Conservation (phyloP, 2,888 invertebrate species). For the Acanthosoma haemorrhoidale region DNA sequence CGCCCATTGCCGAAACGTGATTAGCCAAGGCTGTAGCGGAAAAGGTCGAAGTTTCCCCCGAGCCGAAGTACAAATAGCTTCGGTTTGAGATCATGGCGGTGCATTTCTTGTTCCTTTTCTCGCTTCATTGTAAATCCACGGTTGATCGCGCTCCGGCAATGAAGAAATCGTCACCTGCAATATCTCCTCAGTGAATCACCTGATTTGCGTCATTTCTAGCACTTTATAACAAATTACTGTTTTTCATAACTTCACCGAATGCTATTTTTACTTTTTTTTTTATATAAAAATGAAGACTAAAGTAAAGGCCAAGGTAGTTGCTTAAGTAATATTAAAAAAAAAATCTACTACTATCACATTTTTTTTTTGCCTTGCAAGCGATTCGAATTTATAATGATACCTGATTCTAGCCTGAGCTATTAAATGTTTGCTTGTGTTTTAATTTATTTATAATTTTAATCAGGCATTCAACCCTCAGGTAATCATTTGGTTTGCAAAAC, state of each 20-base stretch:
- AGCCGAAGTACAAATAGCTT: not conserved
- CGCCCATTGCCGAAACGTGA: constrained; percentile 19
- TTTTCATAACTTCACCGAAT: not conserved
- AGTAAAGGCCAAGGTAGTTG: too few relatives aligned
- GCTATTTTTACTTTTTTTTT: too few relatives aligned
- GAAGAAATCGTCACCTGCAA: too few relatives aligned
- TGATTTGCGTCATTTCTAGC: not conserved
- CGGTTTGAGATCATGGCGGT: not conserved
- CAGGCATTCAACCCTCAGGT: too few relatives aligned
- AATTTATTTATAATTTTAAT: too few relatives aligned
- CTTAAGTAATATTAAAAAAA: too few relatives aligned
- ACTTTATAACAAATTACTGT: not conserved
- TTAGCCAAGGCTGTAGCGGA: constrained; percentile 9
- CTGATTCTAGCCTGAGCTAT: too few relatives aligned
- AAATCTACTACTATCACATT: too few relatives aligned
- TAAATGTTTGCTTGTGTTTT: too few relatives aligned
- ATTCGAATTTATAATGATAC: too few relatives aligned
- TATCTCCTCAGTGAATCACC: not conserved
- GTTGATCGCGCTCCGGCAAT: not conserved
- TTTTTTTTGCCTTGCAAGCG: too few relatives aligned
- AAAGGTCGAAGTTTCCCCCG: constrained; percentile 10
- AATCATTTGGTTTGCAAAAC: too few relatives aligned
- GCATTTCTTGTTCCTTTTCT: not conserved
- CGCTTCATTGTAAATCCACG: not conserved
- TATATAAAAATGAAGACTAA: not conserved